Evolutionary conservation across 1,140 invertebrate species (phyloP), one percentile per base, ranked within the genome.

Genomic region (Globodera rostochiensis): DNA sequence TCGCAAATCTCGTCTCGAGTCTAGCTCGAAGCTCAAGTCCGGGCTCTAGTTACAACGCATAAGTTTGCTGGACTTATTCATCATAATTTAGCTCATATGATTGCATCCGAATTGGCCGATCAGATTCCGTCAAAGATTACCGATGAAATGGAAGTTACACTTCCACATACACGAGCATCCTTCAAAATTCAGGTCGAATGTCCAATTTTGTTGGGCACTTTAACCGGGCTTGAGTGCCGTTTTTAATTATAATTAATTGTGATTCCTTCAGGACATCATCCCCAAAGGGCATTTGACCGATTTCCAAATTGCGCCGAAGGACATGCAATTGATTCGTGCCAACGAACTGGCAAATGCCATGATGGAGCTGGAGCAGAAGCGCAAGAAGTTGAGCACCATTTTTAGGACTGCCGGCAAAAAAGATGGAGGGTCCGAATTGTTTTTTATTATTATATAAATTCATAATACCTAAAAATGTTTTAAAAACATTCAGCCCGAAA

Each of bases 111-210:
- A 46, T 60, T 89, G 21, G 84, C 89, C 25, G 88, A 90, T 83
- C 88, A 89, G 64, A 80, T 88, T 13, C 88, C 88, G 19, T 76
- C 80, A 6, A 80, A 84, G 71, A 79, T 64, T 60, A 36, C 71
- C 47, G 60, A 83, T 73, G 81, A 88, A 9, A 57, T 86, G 47
- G 81, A 79, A 69, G 77, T 81, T 8, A 73, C 76, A 19, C 74
- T 89, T 21, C 88, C 88, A 46, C 89, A 89, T 77, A 89, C 88
- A 13, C 75, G 89, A 74, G 88, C 88, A 67, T 90, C 89, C 9
- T 90, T 89, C 82, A 90, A 89, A 76, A 89, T 89, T 74, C 88
- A 90, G 73, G 87, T 86, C 49, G 1, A 77, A 15, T 45, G 87
- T 86, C 36, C 3, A 77, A 4, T 45, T 50, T 50, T 50, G 6